phyloP scores from a whole-genome alignment of 2,888 invertebrate genomes.

The Melolontha melolontha region DNA sequence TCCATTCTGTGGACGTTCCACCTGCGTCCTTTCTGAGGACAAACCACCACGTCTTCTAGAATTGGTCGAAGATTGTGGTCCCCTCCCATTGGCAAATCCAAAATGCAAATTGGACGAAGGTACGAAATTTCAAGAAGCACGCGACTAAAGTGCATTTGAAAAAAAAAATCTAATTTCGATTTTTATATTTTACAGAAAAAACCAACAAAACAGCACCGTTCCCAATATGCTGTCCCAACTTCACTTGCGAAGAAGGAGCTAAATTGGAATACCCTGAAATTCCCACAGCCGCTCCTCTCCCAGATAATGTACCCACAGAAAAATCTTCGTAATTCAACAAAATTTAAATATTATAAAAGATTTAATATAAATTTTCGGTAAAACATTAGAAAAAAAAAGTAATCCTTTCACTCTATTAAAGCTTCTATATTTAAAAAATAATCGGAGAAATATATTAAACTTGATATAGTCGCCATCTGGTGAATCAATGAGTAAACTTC shows the following conservation, averaged over 20 bases:
- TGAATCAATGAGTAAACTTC: not conserved
- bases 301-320: slow-evolving; percentile 53
- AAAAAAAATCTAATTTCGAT: not conserved
- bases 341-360: not conserved
- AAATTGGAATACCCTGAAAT: slow-evolving; percentile 89
- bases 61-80: slow-evolving; percentile 90
- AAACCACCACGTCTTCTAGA: slow-evolving; percentile 81
- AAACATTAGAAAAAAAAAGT: too few relatives aligned
- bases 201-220: slow-evolving; percentile 91
- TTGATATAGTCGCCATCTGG: too few relatives aligned
- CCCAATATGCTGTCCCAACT: slow-evolving; percentile 87
- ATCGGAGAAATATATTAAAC: too few relatives aligned
- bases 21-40: slow-evolving; percentile 85
- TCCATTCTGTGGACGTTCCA: slow-evolving; percentile 92
- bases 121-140: slow-evolving; percentile 51
- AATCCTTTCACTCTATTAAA: too few relatives aligned
- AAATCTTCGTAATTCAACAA: slow-evolving; percentile 38
- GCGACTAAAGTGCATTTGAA: not conserved
- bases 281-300: slow-evolving; percentile 66
- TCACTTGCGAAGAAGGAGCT: slow-evolving; percentile 87
- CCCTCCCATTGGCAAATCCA: slow-evolving; percentile 86
- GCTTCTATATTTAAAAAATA: too few relatives aligned
- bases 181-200: slow-evolving; percentile 71
- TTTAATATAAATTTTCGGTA: too few relatives aligned
- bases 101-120: slow-evolving; percentile 85